These are phyloP conservation scores for Ascidia mentula DNA, from an alignment of 23 tunicate genomes.

Conservation along the genomic window DNA sequence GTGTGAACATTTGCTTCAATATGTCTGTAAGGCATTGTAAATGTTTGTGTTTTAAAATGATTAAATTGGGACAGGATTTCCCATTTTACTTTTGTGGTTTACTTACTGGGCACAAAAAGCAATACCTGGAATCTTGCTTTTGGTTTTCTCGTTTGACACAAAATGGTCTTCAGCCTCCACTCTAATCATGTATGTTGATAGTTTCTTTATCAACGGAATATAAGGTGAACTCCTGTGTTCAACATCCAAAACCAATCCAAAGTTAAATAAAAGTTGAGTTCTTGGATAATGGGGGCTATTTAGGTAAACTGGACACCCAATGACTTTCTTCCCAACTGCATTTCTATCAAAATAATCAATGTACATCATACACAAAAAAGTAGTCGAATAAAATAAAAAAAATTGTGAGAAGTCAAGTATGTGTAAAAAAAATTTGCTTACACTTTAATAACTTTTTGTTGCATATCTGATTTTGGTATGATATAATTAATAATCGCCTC, in stretches of 20 bases:
- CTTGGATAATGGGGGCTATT: conserved; percentile 62
- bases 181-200: conserved; percentile 84
- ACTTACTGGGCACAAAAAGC: too few relatives aligned
- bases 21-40: conserved; percentile 63
- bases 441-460: conserved; percentile 82
- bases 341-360: conserved; percentile 37
- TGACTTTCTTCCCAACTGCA: conserved; percentile 82
- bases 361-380: neutral
- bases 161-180: conserved; percentile 58
- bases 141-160: conserved; percentile 74
- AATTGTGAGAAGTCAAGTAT: neutral
- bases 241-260: conserved; percentile 70
- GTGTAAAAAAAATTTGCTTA: conserved; percentile 20
- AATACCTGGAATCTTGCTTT: conserved; percentile 58
- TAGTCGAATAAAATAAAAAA: neutral
- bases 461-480: conserved; percentile 87
- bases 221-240: conserved; percentile 86
- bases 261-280: conserved; percentile 69
- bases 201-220: conserved; percentile 73
- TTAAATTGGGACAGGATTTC: too few relatives aligned
- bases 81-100: too few relatives aligned
- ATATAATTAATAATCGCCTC: conserved; percentile 77
- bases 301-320: conserved; percentile 91
- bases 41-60: too few relatives aligned
- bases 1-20: conserved; percentile 46